Percentiles rank a stretch among this genome's conserved stretches.
Evolutionary conservation across 2,797 vertebrate species (phyloP).

Genomic region (Malurus splendens): DNA sequence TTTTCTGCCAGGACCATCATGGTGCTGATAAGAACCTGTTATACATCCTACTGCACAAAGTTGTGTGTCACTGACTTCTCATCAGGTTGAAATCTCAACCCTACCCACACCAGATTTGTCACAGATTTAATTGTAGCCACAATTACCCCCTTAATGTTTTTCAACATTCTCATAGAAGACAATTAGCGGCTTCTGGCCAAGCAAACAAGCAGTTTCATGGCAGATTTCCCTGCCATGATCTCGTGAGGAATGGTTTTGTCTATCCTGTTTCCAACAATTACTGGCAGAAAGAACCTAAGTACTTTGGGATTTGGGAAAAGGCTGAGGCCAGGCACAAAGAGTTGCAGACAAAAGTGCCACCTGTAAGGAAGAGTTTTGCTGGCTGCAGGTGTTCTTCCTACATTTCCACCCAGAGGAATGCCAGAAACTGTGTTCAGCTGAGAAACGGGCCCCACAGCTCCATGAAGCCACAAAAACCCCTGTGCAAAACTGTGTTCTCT

Average conservation of each 20-base stretch:
- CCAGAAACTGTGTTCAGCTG: fast-evolving
- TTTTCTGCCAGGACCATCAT: not conserved
- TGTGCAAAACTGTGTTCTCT: not conserved
- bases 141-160: not conserved
- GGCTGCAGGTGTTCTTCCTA: not conserved
- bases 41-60: not conserved
- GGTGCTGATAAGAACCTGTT: not conserved
- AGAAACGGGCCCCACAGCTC: not conserved
- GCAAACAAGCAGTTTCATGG: not conserved
- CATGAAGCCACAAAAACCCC: not conserved
- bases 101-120: not conserved
- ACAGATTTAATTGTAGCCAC: not conserved
- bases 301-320: not conserved
- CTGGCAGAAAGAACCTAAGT: not conserved
- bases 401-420: fast-evolving
- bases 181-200: not conserved
- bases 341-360: not conserved
- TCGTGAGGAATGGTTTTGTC: not conserved
- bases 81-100: not conserved
- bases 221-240: not conserved
- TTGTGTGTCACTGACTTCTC: not conserved
- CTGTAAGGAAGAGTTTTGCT: not conserved
- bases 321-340: not conserved
- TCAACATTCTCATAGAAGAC: not conserved
- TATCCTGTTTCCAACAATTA: fast-evolving